phyloP scores from a whole-genome alignment of 2,888 invertebrate genomes.

The Chrysina gloriosa region DNA sequence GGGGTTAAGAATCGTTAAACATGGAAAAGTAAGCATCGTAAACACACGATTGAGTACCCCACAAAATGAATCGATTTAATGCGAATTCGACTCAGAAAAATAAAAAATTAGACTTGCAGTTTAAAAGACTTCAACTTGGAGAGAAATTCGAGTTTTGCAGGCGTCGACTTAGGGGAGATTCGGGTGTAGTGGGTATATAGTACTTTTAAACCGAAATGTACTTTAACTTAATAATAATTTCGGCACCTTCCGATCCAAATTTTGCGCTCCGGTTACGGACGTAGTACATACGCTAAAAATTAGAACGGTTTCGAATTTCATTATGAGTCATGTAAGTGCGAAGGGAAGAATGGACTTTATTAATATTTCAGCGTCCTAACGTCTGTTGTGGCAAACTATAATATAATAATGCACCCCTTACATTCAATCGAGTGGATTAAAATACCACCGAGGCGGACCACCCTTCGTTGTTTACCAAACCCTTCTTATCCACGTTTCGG shows the following conservation, averaged over 20 bases:
- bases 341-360: slow-evolving; percentile 40
- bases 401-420: slow-evolving; percentile 50
- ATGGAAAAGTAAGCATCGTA: too few species aligned
- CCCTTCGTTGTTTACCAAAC: slow-evolving; percentile 50
- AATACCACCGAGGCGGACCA: slow-evolving; percentile 51
- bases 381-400: slow-evolving; percentile 41
- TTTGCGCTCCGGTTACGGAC: too few species aligned
- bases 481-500: slow-evolving; percentile 51
- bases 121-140: too few species aligned
- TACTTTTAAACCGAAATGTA: slow-evolving; percentile 1
- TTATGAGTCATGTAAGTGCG: slow-evolving; percentile 37
- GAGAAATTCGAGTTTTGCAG: too few species aligned
- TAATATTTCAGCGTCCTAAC: slow-evolving; percentile 37
- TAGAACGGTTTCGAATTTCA: slow-evolving; percentile 31
- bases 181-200: too few species aligned
- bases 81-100: too few species aligned
- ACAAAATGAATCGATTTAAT: too few species aligned
- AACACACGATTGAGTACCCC: too few species aligned
- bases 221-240: slow-evolving; percentile 9
- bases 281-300: slow-evolving; percentile 11
- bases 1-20: too few species aligned
- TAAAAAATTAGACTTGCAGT: too few species aligned
- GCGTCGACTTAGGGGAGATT: too few species aligned
- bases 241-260: neutral
- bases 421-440: slow-evolving; percentile 52